Evolutionary conservation across 1,140 invertebrate species (phyloP).

Genomic region (Drosophila ercepeae): DNA sequence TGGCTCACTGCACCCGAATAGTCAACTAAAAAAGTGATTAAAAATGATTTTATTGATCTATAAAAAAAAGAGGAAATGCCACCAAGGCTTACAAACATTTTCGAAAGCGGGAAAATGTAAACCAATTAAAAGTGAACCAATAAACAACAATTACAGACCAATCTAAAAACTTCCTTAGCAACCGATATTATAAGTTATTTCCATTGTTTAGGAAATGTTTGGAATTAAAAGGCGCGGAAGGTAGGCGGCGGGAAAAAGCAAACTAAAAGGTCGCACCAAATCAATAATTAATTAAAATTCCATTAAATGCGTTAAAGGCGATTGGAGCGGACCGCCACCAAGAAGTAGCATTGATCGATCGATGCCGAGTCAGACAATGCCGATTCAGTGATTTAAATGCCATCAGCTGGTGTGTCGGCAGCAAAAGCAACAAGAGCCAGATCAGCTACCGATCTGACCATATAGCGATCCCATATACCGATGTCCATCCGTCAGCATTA

Average conservation of each 20-base stretch:
- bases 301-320: slow-evolving; percentile 61
- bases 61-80: slow-evolving; percentile 2
- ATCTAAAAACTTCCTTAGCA: slow-evolving; percentile 1
- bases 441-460: slow-evolving; percentile 54
- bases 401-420: slow-evolving; percentile 52
- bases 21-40: slow-evolving; percentile 8
- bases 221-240: too few species aligned
- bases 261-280: slow-evolving; percentile 50
- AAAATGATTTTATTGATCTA: slow-evolving; percentile 40
- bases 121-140: slow-evolving; percentile 24
- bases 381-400: slow-evolving; percentile 66
- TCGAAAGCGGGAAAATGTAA: slow-evolving; percentile 32
- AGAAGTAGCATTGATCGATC: slow-evolving; percentile 44
- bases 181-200: neutral
- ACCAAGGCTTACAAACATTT: slow-evolving; percentile 23
- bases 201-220: neutral
- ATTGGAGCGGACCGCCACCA: slow-evolving; percentile 18
- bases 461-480: slow-evolving; percentile 15
- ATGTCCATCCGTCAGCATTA: slow-evolving; percentile 62
- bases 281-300: slow-evolving; percentile 77
- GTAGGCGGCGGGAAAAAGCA: slow-evolving; percentile 13
- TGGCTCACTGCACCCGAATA: neutral
- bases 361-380: slow-evolving; percentile 47
- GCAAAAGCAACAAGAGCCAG: slow-evolving; percentile 49
- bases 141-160: neutral